Percentiles rank a stretch among this genome's conserved stretches.
Conservation (phyloP, 1,140 invertebrate species). For the Maconellicoccus hirsutus region DNA sequence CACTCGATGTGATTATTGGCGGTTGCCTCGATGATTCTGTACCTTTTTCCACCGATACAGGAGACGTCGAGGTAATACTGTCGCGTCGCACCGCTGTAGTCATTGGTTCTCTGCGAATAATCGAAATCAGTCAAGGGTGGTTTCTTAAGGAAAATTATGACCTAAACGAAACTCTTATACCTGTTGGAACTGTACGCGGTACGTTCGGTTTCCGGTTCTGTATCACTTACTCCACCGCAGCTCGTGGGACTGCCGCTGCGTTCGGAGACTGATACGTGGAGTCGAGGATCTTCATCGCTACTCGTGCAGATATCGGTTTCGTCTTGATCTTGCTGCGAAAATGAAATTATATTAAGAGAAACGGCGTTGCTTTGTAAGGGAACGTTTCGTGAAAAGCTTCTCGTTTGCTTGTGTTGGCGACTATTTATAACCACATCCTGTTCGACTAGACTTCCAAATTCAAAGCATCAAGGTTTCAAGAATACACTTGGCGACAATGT, state of each 20-base stretch:
- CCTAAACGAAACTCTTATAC: too few relatives aligned
- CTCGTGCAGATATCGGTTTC: slow-evolving; percentile 23
- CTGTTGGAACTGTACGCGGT: background rate
- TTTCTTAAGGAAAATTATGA: too few relatives aligned
- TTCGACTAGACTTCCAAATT: too few relatives aligned
- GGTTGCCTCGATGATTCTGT: slow-evolving; percentile 27
- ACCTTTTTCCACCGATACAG: slow-evolving; percentile 23
- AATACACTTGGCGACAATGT: too few relatives aligned
- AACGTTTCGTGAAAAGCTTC: too few relatives aligned
- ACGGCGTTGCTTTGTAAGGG: too few relatives aligned
- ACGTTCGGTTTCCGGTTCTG: slow-evolving; percentile 7
- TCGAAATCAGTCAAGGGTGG: background rate
- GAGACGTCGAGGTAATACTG: slow-evolving; percentile 25
- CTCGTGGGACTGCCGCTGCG: slow-evolving; percentile 38
- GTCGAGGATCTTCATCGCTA: slow-evolving; percentile 37
- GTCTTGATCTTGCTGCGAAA: slow-evolving; percentile 16
- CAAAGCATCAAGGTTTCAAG: too few relatives aligned
- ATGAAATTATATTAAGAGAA: background rate
- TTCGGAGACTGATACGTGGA: slow-evolving; percentile 57
- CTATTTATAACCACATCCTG: too few relatives aligned
- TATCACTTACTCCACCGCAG: slow-evolving; percentile 23
- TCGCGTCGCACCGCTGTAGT: background rate
- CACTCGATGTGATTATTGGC: slow-evolving; percentile 28
- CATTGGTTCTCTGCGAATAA: slow-evolving; percentile 1
- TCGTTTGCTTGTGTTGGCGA: too few relatives aligned